Conservation (phyloP, 2,888 invertebrate species). For the Oscheius sp. region DNA sequence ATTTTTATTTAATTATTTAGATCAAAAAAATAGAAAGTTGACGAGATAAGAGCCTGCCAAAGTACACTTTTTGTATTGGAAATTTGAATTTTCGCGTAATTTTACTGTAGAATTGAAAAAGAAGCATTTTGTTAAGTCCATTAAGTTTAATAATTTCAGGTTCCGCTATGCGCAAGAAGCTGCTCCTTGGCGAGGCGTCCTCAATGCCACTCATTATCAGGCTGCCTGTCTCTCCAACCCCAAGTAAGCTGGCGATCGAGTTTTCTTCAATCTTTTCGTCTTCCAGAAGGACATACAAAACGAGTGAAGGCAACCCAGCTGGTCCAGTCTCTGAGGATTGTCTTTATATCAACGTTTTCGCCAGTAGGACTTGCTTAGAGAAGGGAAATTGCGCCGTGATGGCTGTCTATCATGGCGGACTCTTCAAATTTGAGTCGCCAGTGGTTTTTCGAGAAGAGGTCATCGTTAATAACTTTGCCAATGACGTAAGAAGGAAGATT, state of each 20-base stretch:
- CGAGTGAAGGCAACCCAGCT: not conserved
- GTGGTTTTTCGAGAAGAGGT: slow-evolving; percentile 29
- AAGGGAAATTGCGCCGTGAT: slow-evolving; percentile 42
- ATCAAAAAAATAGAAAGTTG: too few species aligned
- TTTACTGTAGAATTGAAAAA: too few species aligned
- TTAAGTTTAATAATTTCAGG: too few species aligned
- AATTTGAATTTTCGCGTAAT: too few species aligned
- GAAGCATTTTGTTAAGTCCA: too few species aligned
- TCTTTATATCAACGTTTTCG: slow-evolving; percentile 35
- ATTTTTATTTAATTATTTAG: too few species aligned
- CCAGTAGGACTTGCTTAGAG: slow-evolving; percentile 29
- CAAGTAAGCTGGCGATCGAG: not conserved
- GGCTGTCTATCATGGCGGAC: slow-evolving; percentile 40
- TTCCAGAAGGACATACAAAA: slow-evolving; percentile 34
- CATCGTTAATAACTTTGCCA: slow-evolving; percentile 39
- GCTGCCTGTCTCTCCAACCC: slow-evolving; percentile 39
- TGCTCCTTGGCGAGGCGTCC: slow-evolving; percentile 30
- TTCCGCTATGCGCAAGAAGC: slow-evolving; percentile 10
- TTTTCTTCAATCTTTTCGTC: too few species aligned
- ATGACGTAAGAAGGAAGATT: slow-evolving; percentile 10
- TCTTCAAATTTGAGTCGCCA: slow-evolving; percentile 31
- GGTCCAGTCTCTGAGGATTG: slow-evolving; percentile 36
- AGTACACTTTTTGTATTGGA: too few species aligned
- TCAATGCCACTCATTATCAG: slow-evolving; percentile 35
- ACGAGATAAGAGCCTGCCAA: too few species aligned